These are phyloP conservation scores for Diabrotica balteata DNA, from an alignment of 2,888 invertebrate species.

Conservation along the genomic window DNA sequence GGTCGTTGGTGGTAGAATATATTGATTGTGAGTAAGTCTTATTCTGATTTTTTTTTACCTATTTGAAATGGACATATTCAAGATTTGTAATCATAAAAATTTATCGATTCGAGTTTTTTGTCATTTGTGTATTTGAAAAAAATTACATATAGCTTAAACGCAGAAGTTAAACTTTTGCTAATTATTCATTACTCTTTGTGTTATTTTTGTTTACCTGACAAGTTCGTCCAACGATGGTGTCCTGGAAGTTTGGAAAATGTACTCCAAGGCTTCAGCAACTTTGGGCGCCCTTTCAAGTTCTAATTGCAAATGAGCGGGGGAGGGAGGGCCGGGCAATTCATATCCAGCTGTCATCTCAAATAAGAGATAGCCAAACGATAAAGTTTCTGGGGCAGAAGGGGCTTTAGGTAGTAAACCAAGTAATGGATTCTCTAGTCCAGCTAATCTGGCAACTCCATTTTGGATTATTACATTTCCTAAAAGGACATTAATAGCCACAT, in stretches of 20 bases:
- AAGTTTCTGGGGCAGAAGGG: conserved; percentile 67
- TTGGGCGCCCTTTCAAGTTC: conserved; percentile 76
- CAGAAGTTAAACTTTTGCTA: background rate
- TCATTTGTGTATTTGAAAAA: too few relatives aligned
- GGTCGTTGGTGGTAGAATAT: too few relatives aligned
- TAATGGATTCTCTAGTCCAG: conserved; percentile 86
- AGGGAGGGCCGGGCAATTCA: conserved; percentile 78
- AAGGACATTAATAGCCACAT: background rate
- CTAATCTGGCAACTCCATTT: conserved; percentile 88
- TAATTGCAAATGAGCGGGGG: conserved; percentile 74
- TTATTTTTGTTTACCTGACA: conserved; percentile 60
- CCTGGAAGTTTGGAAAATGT: conserved; percentile 75
- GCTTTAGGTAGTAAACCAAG: conserved; percentile 73
- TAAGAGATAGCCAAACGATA: conserved; percentile 83
- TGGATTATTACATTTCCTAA: conserved; percentile 89
- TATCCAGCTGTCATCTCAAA: conserved; percentile 93
- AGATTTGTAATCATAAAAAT: too few relatives aligned
- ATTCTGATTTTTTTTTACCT: too few relatives aligned
- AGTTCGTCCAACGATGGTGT: conserved; percentile 82
- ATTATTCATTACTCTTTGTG: background rate
- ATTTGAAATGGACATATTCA: too few relatives aligned
- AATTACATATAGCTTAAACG: too few relatives aligned
- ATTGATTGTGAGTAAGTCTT: too few relatives aligned
- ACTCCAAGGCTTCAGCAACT: conserved; percentile 78
- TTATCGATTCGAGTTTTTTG: too few relatives aligned